Evolutionary conservation across 2,888 invertebrate genomes (phyloP).

Genomic region (Poecilobothrus nobilitatus): DNA sequence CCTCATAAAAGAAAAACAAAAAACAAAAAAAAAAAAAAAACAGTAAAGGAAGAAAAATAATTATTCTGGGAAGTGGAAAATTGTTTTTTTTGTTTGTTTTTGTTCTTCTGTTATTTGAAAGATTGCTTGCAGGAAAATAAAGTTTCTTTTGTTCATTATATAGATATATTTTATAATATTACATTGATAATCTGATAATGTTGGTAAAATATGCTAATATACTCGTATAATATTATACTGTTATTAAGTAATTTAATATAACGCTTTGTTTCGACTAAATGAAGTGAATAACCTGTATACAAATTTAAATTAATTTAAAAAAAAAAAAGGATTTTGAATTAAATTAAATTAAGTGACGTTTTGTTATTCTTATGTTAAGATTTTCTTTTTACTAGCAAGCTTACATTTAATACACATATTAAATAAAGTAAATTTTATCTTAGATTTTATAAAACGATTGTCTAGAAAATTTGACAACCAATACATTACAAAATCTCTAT

Average conservation of each 20-base stretch:
- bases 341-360: too few relatives aligned
- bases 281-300: constrained; percentile 1
- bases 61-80: background rate
- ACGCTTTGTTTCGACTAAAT: background rate
- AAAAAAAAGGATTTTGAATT: too few relatives aligned
- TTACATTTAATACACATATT: too few relatives aligned
- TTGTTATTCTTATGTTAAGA: too few relatives aligned
- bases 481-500: too few relatives aligned
- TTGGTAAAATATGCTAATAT: too few relatives aligned
- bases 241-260: background rate
- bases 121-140: background rate
- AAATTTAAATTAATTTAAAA: too few relatives aligned
- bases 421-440: too few relatives aligned
- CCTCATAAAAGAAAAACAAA: background rate
- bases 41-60: background rate
- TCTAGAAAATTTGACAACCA: too few relatives aligned
- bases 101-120: background rate
- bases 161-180: background rate
- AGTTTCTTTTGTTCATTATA: background rate
- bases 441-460: too few relatives aligned
- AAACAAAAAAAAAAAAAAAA: background rate
- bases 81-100: background rate
- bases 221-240: too few relatives aligned
- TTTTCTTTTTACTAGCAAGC: too few relatives aligned
- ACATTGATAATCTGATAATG: background rate